These are phyloP conservation scores for Smutsia gigantea DNA, from an alignment of 2,797 vertebrate genomes.

Conservation along the genomic window DNA sequence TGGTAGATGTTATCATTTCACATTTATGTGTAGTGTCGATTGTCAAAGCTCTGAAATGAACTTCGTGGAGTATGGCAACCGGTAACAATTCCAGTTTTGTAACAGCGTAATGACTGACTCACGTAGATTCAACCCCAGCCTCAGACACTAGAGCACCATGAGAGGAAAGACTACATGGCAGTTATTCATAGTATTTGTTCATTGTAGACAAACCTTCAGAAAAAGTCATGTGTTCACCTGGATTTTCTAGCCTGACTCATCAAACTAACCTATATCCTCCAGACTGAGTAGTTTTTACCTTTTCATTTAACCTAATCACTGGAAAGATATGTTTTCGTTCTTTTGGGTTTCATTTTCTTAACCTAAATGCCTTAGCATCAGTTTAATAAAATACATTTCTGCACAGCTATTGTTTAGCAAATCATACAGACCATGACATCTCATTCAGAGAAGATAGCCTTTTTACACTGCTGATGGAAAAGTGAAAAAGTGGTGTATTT, in stretches of 20 bases:
- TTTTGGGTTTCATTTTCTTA: neutral
- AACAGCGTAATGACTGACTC: accelerated
- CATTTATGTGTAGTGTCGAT: neutral
- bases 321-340: neutral
- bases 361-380: neutral
- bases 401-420: neutral
- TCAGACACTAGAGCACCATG: neutral
- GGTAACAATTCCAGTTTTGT: neutral
- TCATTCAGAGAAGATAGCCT: neutral
- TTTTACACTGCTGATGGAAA: neutral
- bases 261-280: neutral
- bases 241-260: neutral
- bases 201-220: neutral
- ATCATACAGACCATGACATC: neutral
- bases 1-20: neutral
- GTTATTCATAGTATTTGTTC: neutral
- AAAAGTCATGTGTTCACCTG: neutral
- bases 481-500: neutral
- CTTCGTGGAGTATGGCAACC: neutral
- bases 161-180: neutral
- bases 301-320: neutral
- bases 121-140: neutral
- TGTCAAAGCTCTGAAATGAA: neutral
- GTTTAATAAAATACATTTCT: slow-evolving; percentile 31
- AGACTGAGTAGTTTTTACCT: neutral